Base-by-base conservation (phyloP, 2,888 invertebrate species). In the Nysson spinosus region DNA sequence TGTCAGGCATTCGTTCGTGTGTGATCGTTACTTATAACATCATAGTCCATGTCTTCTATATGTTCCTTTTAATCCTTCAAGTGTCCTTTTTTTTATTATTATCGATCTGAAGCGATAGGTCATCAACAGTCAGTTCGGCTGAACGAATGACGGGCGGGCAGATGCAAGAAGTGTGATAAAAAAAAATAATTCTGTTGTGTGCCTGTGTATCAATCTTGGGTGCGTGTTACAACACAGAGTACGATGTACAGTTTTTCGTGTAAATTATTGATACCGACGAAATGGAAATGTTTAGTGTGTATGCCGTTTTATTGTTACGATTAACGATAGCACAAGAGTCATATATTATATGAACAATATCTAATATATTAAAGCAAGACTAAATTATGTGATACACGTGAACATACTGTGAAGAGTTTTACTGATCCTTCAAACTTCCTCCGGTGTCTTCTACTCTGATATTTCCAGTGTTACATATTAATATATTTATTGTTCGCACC, bases 291-390 rank as follows among this genome's bases (percentile, higher is more conserved):
- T 69, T 64, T 64, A 61, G 58, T 42, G 55, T 50, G 51, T 69
- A 69, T 62, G 66, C 51, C 40, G 63, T 77, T 72, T n/a, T 57
- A 78, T 68, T 67, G 64, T 72, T 72, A 73, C 52, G 70, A 72
- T 74, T 76, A 58, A 80, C 63, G 63, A 73, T 72, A 72, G 62
- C 71, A 73, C 63, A 71, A 76, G 73, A 80, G 71, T 75, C 72
- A 79, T 80, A 81, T 82, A 76, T 77, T 82, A 76, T 75, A 78
- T 61, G 74, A 81, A 81, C 61, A 71, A 72, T 79, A 77, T 79
- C 77, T 82, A 82, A 82, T 82, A 82, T 82, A 82, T 82, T 82
- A 77, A 79, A 82, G 65, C 69, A 65, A 75, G 52, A 79, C 69
- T 77, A 80, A 80, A 78, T 78, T 78, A 80, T 78, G 70, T 71